Evolutionary conservation across 2,888 invertebrate species (phyloP).

Genomic region (Drosophila acutilabella): DNA sequence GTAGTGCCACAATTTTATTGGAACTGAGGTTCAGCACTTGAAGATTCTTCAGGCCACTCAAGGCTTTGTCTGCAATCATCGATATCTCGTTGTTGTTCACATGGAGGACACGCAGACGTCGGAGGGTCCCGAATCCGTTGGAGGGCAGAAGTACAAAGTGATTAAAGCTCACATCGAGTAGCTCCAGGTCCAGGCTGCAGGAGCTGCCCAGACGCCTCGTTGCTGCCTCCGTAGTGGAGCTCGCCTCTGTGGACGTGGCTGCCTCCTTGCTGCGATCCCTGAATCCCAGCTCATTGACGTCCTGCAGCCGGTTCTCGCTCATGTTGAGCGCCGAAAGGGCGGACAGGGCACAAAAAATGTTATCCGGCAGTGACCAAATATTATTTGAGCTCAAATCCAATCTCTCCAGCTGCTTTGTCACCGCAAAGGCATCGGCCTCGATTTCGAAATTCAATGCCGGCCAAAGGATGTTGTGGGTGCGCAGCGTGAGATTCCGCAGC

Average conservation of each 20-base stretch:
- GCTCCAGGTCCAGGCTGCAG: slow-evolving; percentile 92
- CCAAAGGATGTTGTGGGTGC: slow-evolving; percentile 94
- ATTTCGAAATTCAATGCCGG: slow-evolving; percentile 93
- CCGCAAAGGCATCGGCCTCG: slow-evolving; percentile 91
- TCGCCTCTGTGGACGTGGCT: slow-evolving; percentile 57
- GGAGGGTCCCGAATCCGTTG: slow-evolving; percentile 92
- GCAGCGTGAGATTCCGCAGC: slow-evolving; percentile 93
- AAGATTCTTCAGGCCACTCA: slow-evolving; percentile 92
- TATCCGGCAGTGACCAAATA: slow-evolving; percentile 95
- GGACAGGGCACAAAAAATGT: slow-evolving; percentile 92
- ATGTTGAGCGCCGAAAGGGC: slow-evolving; percentile 93
- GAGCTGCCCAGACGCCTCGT: slow-evolving; percentile 76
- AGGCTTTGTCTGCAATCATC: slow-evolving; percentile 93
- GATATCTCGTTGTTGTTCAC: slow-evolving; percentile 95
- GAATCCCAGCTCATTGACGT: slow-evolving; percentile 94
- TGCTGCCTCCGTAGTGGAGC: slow-evolving; percentile 53
- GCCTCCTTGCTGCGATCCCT: slow-evolving; percentile 87
- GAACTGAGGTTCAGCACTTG: slow-evolving; percentile 95
- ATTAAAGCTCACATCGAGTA: slow-evolving; percentile 93
- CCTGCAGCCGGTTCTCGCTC: slow-evolving; percentile 94
- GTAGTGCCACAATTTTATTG: slow-evolving; percentile 95
- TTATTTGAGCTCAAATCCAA: slow-evolving; percentile 95
- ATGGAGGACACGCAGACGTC: slow-evolving; percentile 91
- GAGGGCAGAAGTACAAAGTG: slow-evolving; percentile 93
- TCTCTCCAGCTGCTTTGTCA: slow-evolving; percentile 91